Percentiles rank a stretch among this genome's conserved stretches.
Conservation (phyloP, 2,113 vertebrate genomes). For the Oreochromis aureus region DNA sequence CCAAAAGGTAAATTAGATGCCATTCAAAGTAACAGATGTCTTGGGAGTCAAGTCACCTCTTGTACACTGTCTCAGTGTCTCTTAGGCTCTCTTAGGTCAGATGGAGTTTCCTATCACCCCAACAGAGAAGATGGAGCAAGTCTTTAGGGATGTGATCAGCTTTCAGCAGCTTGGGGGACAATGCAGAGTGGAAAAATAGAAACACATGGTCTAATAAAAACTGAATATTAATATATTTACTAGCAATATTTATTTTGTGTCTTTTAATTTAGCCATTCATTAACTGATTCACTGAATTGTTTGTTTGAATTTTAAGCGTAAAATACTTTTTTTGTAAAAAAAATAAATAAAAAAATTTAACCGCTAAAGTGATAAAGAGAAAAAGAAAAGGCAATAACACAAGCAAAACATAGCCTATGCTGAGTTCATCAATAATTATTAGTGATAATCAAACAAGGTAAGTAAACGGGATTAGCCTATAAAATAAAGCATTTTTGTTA, state of each 20-base stretch:
- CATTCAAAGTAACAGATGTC: slow-evolving; percentile 62
- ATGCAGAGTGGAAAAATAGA: neutral
- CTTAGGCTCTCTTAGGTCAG: slow-evolving; percentile 25
- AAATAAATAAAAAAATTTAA: too few relatives aligned
- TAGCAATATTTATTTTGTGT: neutral
- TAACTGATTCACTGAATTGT: neutral
- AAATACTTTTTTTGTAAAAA: neutral
- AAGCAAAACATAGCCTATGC: neutral
- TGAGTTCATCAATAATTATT: neutral
- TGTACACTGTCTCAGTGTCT: neutral
- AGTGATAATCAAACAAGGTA: neutral
- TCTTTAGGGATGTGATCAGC: slow-evolving; percentile 40
- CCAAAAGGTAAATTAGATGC: slow-evolving; percentile 55
- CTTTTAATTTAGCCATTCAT: neutral
- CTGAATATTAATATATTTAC: neutral
- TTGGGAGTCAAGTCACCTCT: slow-evolving; percentile 36
- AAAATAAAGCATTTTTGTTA: neutral
- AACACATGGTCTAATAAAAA: neutral
- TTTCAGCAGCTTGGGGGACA: slow-evolving; percentile 18
- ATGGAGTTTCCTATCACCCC: slow-evolving; percentile 34
- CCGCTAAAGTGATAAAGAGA: neutral
- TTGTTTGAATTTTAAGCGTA: neutral
- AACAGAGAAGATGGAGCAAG: neutral
- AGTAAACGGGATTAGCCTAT: neutral
- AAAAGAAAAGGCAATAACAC: neutral